phyloP scores from a whole-genome alignment of 1,140 invertebrate genomes.

The Drosophila suzukii region DNA sequence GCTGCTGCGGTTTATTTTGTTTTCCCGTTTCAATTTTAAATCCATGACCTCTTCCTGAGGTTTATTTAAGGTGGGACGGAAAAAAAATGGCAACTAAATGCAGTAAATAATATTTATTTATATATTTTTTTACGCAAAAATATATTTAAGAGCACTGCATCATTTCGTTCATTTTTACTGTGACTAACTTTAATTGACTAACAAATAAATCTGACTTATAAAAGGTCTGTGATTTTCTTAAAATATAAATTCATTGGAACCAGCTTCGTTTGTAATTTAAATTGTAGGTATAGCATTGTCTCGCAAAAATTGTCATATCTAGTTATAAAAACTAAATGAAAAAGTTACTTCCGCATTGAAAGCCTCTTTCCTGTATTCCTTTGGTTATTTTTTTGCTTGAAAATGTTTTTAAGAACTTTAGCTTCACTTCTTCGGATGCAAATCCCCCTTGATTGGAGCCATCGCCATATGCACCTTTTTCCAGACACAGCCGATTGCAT shows the following conservation, averaged over 20 bases:
- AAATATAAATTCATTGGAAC: no score
- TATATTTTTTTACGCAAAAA: not conserved
- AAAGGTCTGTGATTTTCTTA: no score
- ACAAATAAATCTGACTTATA: no score
- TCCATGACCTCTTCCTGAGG: constrained; percentile 2
- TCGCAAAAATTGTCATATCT: no score
- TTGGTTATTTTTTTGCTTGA: not conserved
- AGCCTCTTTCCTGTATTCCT: not conserved
- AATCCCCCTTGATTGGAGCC: constrained; percentile 24
- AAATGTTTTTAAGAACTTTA: constrained; percentile 7
- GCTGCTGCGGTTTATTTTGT: constrained; percentile 19
- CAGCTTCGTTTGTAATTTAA: no score
- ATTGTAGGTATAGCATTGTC: no score
- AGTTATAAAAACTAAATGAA: not conserved
- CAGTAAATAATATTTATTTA: not conserved
- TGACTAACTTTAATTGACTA: no score
- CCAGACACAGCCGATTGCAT: constrained; percentile 23
- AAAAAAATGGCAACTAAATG: not conserved
- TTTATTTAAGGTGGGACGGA: constrained; percentile 10
- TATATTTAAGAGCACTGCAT: no score
- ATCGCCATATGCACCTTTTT: constrained; percentile 4
- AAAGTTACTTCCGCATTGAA: no score
- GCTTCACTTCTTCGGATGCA: not conserved
- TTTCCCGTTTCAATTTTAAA: constrained; percentile 13
- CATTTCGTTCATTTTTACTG: no score